A percentile compares a stretch with the other conserved stretches of the same genome.
These are phyloP conservation scores for Parnassius glacialis DNA, from an alignment of 2,888 invertebrate genomes.

Conservation along the genomic window DNA sequence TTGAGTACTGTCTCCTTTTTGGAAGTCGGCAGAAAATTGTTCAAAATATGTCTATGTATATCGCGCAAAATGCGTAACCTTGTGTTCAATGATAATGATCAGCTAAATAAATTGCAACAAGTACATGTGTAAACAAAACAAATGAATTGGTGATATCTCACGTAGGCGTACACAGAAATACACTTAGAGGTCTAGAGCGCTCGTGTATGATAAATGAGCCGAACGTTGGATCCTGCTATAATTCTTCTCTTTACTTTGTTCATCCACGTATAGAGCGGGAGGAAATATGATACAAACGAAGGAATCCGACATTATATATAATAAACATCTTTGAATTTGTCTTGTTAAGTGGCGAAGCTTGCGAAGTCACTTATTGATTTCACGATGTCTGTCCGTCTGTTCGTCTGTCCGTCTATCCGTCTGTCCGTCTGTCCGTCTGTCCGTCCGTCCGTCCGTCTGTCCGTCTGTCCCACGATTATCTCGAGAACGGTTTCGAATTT, in stretches of 20 bases:
- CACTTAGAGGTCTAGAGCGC: constrained; percentile 61
- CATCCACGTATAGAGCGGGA: constrained; percentile 34
- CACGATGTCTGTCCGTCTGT: too few species aligned
- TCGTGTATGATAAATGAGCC: constrained; percentile 72
- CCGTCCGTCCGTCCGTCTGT: too few species aligned
- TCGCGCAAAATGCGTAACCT: too few species aligned
- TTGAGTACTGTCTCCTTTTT: too few species aligned
- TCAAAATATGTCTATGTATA: too few species aligned
- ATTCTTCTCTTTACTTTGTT: constrained; percentile 55
- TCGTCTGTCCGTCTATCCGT: too few species aligned
- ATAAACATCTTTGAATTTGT: background rate
- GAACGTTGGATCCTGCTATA: constrained; percentile 46
- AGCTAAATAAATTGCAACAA: constrained; percentile 25
- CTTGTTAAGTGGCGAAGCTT: too few species aligned
- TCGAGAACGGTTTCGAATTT: too few species aligned
- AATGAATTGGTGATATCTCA: constrained; percentile 43
- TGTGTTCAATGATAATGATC: background rate
- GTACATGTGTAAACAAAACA: constrained; percentile 63
- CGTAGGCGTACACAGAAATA: constrained; percentile 65
- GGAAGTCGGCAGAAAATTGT: too few species aligned
- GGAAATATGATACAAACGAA: constrained; percentile 67
- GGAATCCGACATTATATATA: constrained; percentile 53
- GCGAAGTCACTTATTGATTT: too few species aligned
- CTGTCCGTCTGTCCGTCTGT: too few species aligned
- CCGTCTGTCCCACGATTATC: too few species aligned